Evolutionary conservation across 2,888 invertebrate genomes (phyloP).

Genomic region (Petrophora chlorosata): DNA sequence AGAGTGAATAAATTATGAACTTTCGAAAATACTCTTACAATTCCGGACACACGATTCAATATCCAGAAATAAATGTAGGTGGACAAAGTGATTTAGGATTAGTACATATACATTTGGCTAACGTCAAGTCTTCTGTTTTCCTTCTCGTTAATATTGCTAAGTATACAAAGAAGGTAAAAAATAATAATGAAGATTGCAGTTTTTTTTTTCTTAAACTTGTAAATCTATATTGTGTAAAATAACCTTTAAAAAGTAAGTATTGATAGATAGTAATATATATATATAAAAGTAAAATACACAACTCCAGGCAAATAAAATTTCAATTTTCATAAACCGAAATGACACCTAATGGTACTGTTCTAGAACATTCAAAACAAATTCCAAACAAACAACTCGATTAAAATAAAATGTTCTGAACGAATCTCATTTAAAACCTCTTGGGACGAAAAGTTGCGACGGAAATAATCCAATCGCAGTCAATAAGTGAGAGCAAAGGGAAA

Average conservation of each 20-base stretch:
- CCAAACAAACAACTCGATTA: conserved; percentile 29
- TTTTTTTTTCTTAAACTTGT: too few species aligned
- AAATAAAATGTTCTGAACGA: conserved; percentile 51
- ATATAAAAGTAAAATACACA: not conserved
- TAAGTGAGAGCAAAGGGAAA: conserved; percentile 71
- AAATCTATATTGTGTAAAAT: too few species aligned
- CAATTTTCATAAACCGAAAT: not conserved
- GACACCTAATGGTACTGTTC: not conserved
- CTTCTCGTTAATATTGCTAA: too few species aligned
- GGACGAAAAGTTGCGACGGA: conserved; percentile 65
- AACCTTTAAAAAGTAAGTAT: too few species aligned
- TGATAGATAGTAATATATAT: too few species aligned
- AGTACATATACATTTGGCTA: too few species aligned
- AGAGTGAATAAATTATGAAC: conserved; percentile 32
- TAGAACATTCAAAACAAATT: conserved; percentile 15
- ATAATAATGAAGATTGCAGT: too few species aligned
- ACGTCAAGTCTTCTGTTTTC: too few species aligned
- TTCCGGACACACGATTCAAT: too few species aligned
- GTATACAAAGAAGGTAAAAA: too few species aligned
- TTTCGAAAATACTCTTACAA: conserved; percentile 16
- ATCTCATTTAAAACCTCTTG: conserved; percentile 60
- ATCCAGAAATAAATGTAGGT: too few species aligned
- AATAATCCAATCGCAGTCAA: conserved; percentile 76
- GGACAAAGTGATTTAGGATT: conserved; percentile 9
- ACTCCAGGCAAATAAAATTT: not conserved